Percentiles rank a stretch among this genome's conserved stretches.
Conservation (phyloP, 1,140 invertebrate genomes). For the Cardiocondyla obscurior region DNA sequence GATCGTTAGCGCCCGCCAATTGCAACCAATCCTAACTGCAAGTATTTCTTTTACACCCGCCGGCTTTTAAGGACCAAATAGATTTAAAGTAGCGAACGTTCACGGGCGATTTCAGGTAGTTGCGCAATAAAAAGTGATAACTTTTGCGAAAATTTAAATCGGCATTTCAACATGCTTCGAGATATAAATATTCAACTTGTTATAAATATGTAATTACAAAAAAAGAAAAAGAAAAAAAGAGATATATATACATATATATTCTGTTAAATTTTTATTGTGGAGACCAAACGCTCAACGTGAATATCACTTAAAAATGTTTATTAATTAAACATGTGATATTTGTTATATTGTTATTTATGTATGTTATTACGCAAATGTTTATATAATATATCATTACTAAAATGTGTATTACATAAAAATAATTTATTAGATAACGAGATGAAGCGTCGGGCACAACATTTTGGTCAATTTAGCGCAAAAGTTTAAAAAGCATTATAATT, state of each 20-base stretch:
- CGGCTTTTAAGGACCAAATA: constrained; percentile 8
- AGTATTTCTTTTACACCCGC: not conserved
- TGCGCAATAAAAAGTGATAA: not conserved
- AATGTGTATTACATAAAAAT: not conserved
- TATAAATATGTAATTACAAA: not conserved
- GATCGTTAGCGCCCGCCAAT: constrained; percentile 76
- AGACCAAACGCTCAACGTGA: not conserved
- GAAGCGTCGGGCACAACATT: not conserved
- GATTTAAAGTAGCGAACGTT: not conserved
- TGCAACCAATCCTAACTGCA: constrained; percentile 80
- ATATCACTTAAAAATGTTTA: not conserved
- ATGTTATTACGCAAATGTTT: not conserved
- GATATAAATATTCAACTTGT: not conserved
- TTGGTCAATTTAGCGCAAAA: not conserved
- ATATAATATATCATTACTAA: not conserved
- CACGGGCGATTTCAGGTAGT: not conserved
- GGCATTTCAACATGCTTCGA: not conserved
- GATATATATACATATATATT: too few species aligned
- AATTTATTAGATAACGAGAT: constrained; percentile 15
- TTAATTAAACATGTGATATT: not conserved
- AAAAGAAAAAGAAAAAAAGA: too few species aligned
- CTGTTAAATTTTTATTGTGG: not conserved
- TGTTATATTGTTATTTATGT: not conserved
- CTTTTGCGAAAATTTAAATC: not conserved
- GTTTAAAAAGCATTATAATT: not conserved